Conservation (phyloP, 2,113 vertebrate species). For the Ginglymostoma cirratum region DNA sequence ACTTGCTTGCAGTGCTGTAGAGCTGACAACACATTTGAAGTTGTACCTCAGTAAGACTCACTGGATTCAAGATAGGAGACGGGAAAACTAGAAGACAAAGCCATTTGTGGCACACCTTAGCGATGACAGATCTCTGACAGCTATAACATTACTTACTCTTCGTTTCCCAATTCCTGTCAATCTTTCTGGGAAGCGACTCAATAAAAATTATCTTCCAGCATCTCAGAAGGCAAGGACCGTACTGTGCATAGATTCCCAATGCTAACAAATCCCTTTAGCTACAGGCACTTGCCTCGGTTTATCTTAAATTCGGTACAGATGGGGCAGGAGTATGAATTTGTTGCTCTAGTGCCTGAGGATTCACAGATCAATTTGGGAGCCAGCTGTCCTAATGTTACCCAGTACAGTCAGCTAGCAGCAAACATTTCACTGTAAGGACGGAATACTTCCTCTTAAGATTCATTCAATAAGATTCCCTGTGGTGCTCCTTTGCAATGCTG, state of each 20-base stretch:
- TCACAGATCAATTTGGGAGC: neutral
- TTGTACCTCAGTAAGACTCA: neutral
- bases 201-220: neutral
- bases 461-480: neutral
- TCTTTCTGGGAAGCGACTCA: neutral
- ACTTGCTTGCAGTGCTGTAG: neutral
- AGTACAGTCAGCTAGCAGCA: neutral
- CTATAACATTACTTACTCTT: neutral
- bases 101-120: neutral
- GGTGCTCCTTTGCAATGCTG: neutral
- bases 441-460: neutral
- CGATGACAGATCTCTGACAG: neutral
- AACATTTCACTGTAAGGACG: neutral
- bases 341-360: neutral
- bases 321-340: neutral
- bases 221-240: neutral
- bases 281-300: neutral
- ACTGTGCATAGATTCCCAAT: neutral
- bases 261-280: neutral
- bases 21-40: neutral
- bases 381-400: neutral
- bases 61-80: neutral
- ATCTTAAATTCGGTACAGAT: neutral
- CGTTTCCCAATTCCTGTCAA: neutral
- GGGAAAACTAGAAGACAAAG: neutral